Evolutionary conservation across 2,888 invertebrate species (phyloP).

Genomic region (Busseola fusca): DNA sequence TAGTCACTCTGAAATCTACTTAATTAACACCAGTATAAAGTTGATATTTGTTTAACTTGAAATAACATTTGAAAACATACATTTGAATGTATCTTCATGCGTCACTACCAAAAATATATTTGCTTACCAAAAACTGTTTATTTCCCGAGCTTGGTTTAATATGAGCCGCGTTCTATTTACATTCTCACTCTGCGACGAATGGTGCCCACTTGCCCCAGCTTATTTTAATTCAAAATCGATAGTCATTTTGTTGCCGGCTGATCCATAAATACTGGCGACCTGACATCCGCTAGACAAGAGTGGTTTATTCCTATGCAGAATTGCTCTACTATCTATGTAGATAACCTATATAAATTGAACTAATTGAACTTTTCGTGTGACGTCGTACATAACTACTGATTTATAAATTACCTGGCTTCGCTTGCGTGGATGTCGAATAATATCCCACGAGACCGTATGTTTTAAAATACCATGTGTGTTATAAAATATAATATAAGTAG

Average conservation of each 20-base stretch:
- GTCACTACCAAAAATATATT: slow-evolving; percentile 1
- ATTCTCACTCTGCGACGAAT: slow-evolving; percentile 20
- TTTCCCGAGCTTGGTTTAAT: slow-evolving; percentile 13
- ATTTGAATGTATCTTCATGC: neutral
- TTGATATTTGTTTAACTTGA: too few relatives aligned
- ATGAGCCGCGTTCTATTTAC: slow-evolving; percentile 39
- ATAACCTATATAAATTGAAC: slow-evolving; percentile 1
- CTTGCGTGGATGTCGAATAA: neutral
- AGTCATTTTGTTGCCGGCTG: slow-evolving; percentile 38
- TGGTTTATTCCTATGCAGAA: slow-evolving; percentile 37
- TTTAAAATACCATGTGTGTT: neutral
- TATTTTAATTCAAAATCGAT: slow-evolving; percentile 66
- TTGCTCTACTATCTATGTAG: slow-evolving; percentile 20
- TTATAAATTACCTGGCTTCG: neutral
- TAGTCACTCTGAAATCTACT: too few relatives aligned
- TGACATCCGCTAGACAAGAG: slow-evolving; percentile 44
- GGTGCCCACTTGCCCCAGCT: slow-evolving; percentile 24
- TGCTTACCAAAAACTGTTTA: neutral
- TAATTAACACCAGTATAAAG: too few relatives aligned
- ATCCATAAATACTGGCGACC: slow-evolving; percentile 53
- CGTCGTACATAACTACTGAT: neutral
- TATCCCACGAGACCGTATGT: neutral
- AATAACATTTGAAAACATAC: too few relatives aligned
- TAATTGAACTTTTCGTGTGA: neutral
- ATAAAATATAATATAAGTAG: too few relatives aligned